Conservation (phyloP, 2,113 vertebrate species). For the Mustela nigripes region DNA sequence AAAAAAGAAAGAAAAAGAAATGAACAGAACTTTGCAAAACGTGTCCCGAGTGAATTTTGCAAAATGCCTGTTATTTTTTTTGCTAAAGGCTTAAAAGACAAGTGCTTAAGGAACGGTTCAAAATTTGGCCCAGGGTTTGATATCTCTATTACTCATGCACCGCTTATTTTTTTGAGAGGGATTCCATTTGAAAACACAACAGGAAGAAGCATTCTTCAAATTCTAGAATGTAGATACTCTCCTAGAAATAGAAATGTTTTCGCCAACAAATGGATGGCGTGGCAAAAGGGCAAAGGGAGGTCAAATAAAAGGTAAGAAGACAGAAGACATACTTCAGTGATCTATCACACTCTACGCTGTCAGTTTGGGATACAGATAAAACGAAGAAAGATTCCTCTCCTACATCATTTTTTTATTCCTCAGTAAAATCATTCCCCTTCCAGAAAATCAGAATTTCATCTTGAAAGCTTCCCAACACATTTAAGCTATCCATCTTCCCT, state of each 20-base stretch:
- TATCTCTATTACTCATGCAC: neutral
- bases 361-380: neutral
- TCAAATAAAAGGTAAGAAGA: neutral
- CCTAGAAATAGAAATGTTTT: neutral
- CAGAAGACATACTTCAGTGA: neutral
- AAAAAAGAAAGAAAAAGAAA: neutral
- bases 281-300: neutral
- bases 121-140: neutral
- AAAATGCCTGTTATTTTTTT: neutral
- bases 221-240: neutral
- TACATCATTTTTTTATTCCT: neutral
- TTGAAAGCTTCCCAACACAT: neutral
- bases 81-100: neutral
- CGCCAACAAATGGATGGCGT: neutral
- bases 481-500: neutral
- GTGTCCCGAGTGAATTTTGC: neutral
- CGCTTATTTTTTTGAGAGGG: neutral
- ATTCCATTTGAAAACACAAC: neutral
- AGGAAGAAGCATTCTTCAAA: neutral
- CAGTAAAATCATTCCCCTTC: neutral
- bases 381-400: neutral
- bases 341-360: neutral
- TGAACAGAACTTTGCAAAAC: accelerated
- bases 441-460: neutral
- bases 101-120: neutral